Evolutionary conservation across 2,888 invertebrate species (phyloP).

Genomic region (Xestobium rufovillosum): DNA sequence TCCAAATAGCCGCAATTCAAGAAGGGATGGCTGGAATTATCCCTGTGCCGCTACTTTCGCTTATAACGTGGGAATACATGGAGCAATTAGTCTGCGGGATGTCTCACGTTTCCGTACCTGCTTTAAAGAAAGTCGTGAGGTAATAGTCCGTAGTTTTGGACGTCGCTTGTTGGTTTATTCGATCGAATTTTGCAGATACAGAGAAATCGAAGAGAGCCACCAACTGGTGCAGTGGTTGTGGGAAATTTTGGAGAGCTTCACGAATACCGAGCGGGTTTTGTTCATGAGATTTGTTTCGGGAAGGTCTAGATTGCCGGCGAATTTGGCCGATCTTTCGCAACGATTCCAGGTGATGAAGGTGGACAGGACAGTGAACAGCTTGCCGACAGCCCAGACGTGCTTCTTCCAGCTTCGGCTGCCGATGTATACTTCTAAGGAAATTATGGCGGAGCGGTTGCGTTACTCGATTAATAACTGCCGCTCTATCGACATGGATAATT

Average conservation of each 20-base stretch:
- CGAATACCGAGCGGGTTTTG: conserved; percentile 54
- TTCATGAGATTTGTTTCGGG: conserved; percentile 62
- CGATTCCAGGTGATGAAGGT: conserved; percentile 54
- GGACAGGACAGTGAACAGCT: conserved; percentile 49
- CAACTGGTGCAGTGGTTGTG: conserved; percentile 57
- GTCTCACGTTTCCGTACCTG: conserved; percentile 51
- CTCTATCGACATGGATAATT: conserved; percentile 63
- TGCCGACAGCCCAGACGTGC: conserved; percentile 58
- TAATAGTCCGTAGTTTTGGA: conserved; percentile 32
- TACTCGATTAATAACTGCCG: conserved; percentile 61
- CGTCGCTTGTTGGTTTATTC: neutral
- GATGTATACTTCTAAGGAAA: conserved; percentile 51
- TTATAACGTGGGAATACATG: conserved; percentile 52
- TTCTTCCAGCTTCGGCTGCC: conserved; percentile 58
- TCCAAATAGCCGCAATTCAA: conserved; percentile 52
- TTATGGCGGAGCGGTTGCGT: conserved; percentile 54
- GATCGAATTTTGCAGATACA: conserved; percentile 45
- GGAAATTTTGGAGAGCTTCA: conserved; percentile 54
- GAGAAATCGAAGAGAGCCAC: conserved; percentile 55
- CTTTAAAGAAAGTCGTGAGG: conserved; percentile 56
- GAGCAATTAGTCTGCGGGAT: conserved; percentile 58
- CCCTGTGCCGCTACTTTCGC: conserved; percentile 54
- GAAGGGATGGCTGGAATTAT: conserved; percentile 59
- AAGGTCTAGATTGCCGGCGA: conserved; percentile 54
- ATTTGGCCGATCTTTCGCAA: conserved; percentile 57